Base-by-base conservation (phyloP, 2,797 vertebrate species). In the Setipinna tenuifilis region DNA sequence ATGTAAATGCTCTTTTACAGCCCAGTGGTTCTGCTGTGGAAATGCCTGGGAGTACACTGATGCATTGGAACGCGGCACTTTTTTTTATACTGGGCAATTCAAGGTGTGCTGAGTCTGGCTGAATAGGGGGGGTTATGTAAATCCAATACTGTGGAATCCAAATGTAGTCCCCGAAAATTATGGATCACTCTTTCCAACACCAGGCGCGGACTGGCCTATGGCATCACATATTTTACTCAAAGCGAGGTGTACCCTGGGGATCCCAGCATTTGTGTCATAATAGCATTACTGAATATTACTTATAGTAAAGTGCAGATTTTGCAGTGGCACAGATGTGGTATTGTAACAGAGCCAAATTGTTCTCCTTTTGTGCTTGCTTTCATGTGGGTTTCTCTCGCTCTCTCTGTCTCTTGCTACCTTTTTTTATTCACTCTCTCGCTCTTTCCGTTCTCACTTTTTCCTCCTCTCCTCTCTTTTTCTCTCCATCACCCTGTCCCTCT, bases 1-100 rank as follows among this genome's bases (percentile, higher is more conserved):
- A 41, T 35, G 68, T 75, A 75, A 75, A 75, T 75, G 68, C 68
- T 75, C 68, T 75, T 75, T 75, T 75, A 75, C 68, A 17, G 68
- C 68, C 31, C 68, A 41, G 4, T 6, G 68, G 14, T 75, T 41
- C 31, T 19, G 31, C 68, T n/a, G n/a, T 75, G 31, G 17, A 41
- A 75, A 16, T 35, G 68, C 68, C 68, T 75, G n/a, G 68, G 31
- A 19, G 68, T 75, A 7, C 35, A 17, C 31, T 16, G 31, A 28
- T 75, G 68, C 68, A 41, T 19, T 75, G 31, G 68, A 75, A 75
- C 16, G 68, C 68, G 10, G 46, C 46, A 10, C 46, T 48, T 48
- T 48, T 48, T 48, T 48, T 75, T 28, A 35, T 19, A 35, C 31
- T 75, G 31, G 68, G 68, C 28, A 41, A 41, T 75, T 41, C 68